A percentile compares a stretch with the other conserved stretches of the same genome.
These are phyloP conservation scores for Platorchestia sp. DNA, from an alignment of 1,140 invertebrate species.

Conservation along the genomic window DNA sequence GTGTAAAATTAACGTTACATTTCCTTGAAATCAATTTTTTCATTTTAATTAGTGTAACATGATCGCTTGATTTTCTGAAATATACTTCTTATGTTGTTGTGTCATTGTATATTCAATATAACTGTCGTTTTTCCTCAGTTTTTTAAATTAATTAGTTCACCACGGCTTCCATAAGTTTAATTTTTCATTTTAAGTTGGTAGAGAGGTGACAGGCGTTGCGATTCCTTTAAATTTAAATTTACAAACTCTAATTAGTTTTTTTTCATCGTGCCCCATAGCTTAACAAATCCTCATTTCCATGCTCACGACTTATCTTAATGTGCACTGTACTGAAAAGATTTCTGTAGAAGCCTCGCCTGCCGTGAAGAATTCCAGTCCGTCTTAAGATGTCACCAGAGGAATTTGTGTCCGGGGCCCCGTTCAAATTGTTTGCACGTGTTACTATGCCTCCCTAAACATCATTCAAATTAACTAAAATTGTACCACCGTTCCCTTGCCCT, in stretches of 20 bases:
- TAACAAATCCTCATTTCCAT: too few species aligned
- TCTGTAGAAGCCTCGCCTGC: not conserved
- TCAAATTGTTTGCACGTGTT: conserved; percentile 17
- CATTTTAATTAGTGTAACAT: not conserved
- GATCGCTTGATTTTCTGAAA: too few species aligned
- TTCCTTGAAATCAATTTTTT: not conserved
- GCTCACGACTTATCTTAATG: not conserved
- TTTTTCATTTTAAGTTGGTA: too few species aligned
- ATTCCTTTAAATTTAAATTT: too few species aligned
- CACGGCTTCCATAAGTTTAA: not conserved
- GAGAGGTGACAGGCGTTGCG: too few species aligned
- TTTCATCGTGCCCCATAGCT: too few species aligned
- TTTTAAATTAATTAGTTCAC: too few species aligned
- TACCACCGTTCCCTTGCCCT: not conserved
- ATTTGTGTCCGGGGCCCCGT: not conserved
- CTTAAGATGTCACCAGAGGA: not conserved
- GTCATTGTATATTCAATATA: too few species aligned
- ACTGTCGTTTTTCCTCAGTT: too few species aligned
- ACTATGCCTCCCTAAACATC: not conserved
- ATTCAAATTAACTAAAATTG: not conserved
- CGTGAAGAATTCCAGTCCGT: not conserved
- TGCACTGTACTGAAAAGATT: not conserved
- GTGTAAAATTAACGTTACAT: too few species aligned
- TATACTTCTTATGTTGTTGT: too few species aligned
- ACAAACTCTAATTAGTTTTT: too few species aligned